Evolutionary conservation across 1,140 invertebrate genomes (phyloP).

Genomic region (Aphelenchoides fujianensis): DNA sequence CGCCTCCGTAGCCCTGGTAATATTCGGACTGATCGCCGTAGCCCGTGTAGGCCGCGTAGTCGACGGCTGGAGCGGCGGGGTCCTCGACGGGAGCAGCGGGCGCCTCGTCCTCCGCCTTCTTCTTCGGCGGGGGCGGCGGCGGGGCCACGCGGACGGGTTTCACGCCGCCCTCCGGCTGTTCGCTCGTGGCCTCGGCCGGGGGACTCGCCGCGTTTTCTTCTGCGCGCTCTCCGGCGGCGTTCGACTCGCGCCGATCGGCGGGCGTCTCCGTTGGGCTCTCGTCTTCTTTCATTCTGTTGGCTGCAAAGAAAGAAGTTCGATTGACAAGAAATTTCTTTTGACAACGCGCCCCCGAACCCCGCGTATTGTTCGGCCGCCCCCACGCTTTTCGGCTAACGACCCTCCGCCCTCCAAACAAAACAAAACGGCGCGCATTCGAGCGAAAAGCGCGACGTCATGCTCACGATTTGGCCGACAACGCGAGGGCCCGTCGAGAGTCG

Average conservation of each 20-base stretch:
- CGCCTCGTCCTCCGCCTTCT: slow-evolving; percentile 5
- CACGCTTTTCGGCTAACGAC: too few relatives aligned
- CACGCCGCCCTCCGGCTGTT: not conserved
- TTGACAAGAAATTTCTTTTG: too few relatives aligned
- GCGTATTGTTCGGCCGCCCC: too few relatives aligned
- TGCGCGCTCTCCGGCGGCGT: not conserved
- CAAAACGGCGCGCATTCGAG: too few relatives aligned
- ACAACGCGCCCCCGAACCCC: too few relatives aligned
- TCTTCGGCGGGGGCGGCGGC: slow-evolving; percentile 30
- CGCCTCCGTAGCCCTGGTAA: slow-evolving; percentile 30
- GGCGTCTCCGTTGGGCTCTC: not conserved
- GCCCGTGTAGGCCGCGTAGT: slow-evolving; percentile 19
- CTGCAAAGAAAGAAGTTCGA: too few relatives aligned
- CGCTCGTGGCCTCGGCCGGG: too few relatives aligned
- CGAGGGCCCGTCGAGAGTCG: too few relatives aligned
- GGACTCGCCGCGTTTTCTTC: not conserved
- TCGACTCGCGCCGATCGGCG: slow-evolving; percentile 1
- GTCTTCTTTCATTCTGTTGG: not conserved
- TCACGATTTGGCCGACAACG: too few relatives aligned
- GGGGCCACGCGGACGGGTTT: slow-evolving; percentile 28
- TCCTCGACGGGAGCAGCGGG: slow-evolving; percentile 11
- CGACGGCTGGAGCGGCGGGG: too few relatives aligned
- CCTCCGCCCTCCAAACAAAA: too few relatives aligned
- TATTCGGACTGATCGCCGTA: slow-evolving; percentile 37
- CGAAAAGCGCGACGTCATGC: too few relatives aligned